phyloP scores from a whole-genome alignment of 2,888 invertebrate species.

The Hirudinaria manillensis region DNA sequence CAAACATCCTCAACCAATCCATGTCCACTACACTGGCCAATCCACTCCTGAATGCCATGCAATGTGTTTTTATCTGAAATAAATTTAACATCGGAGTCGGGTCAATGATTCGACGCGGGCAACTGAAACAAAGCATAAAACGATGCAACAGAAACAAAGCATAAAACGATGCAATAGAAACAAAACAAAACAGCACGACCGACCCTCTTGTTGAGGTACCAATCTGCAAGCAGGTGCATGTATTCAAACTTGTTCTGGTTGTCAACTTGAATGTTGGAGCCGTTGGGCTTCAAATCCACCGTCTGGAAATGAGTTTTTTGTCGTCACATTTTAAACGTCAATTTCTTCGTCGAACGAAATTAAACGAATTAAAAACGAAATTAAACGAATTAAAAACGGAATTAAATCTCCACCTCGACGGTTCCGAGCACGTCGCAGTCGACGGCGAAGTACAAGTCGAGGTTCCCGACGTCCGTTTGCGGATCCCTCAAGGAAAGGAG shows the following conservation, averaged over 20 bases:
- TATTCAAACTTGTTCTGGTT: slow-evolving; percentile 89
- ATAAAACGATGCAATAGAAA: background rate
- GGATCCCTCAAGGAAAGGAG: slow-evolving; percentile 79
- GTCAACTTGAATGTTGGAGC: slow-evolving; percentile 81
- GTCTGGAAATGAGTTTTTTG: slow-evolving; percentile 52
- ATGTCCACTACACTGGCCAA: slow-evolving; percentile 81
- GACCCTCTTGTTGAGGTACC: slow-evolving; percentile 80
- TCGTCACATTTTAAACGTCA: too few relatives aligned
- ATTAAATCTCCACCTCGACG: slow-evolving; percentile 29
- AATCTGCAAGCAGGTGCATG: slow-evolving; percentile 90
- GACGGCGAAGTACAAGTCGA: slow-evolving; percentile 82
- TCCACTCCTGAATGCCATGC: slow-evolving; percentile 80
- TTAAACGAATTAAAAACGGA: too few relatives aligned
- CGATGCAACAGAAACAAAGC: background rate
- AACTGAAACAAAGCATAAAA: background rate
- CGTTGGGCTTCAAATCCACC: slow-evolving; percentile 83
- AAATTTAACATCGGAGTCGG: background rate
- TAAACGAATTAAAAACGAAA: too few relatives aligned
- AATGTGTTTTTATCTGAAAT: slow-evolving; percentile 67
- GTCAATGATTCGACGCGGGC: too few relatives aligned
- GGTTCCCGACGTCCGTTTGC: slow-evolving; percentile 75
- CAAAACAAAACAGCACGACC: background rate
- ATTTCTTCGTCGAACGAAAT: too few relatives aligned
- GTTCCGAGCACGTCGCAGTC: slow-evolving; percentile 65
- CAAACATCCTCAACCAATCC: slow-evolving; percentile 91